These are phyloP conservation scores for Petromus typicus DNA, from an alignment of 2,113 vertebrate genomes.

Conservation along the genomic window DNA sequence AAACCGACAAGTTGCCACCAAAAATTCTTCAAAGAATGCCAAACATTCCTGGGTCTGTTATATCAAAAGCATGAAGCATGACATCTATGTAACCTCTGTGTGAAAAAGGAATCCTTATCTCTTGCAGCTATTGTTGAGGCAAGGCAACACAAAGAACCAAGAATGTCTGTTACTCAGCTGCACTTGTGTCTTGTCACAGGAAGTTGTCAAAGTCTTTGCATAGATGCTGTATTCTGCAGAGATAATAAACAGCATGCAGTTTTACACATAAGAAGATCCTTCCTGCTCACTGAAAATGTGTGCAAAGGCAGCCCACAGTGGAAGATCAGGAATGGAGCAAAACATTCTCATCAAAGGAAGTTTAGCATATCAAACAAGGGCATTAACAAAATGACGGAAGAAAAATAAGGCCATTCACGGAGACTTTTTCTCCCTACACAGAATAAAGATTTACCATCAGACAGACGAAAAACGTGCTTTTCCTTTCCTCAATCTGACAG, in stretches of 20 bases:
- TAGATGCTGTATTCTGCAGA: background rate
- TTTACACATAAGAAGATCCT: constrained; percentile 34
- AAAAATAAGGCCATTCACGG: constrained; percentile 42
- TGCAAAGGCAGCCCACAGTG: constrained; percentile 27
- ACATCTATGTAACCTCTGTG: constrained; percentile 5
- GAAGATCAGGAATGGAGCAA: constrained; percentile 51
- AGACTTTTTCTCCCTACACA: constrained; percentile 44
- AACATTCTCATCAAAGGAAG: constrained; percentile 48
- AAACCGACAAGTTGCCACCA: background rate
- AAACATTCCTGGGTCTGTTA: background rate
- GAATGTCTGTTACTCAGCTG: constrained; percentile 45
- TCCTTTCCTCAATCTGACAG: constrained; percentile 34
- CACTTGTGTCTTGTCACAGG: constrained; percentile 22
- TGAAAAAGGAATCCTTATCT: constrained; percentile 33
- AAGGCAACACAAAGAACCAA: background rate
- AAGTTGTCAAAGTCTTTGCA: constrained; percentile 58
- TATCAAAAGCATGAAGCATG: constrained; percentile 17
- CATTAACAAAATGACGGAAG: constrained; percentile 42
- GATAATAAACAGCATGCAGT: constrained; percentile 22
- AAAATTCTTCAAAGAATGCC: background rate
- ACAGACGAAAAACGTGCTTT: background rate
- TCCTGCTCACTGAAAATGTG: background rate
- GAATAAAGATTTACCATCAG: constrained; percentile 51
- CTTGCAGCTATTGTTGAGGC: background rate
- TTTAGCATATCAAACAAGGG: constrained; percentile 66